phyloP scores from a whole-genome alignment of 2,113 vertebrate species.

The Pelmatolapia mariae region DNA sequence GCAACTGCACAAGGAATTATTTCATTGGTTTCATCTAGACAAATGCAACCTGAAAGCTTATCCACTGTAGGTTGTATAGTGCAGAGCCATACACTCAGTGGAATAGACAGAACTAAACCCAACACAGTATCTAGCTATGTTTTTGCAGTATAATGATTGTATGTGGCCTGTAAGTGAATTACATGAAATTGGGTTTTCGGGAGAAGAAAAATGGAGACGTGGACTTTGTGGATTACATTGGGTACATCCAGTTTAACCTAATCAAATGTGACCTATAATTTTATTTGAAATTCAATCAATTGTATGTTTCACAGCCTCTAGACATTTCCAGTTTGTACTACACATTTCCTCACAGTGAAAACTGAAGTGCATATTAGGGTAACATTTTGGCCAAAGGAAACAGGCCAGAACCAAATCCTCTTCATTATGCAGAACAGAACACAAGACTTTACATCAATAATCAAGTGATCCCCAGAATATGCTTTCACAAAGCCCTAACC shows the following conservation, averaged over 20 bases:
- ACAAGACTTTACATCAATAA: background rate
- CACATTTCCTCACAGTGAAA: background rate
- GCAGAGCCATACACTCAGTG: background rate
- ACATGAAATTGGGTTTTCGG: background rate
- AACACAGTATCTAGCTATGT: background rate
- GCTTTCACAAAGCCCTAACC: background rate
- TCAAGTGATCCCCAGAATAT: background rate
- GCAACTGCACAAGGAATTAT: background rate
- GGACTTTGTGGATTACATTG: background rate
- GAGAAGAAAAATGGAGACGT: background rate
- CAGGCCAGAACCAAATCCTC: background rate
- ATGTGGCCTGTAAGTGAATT: background rate
- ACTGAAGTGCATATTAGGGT: background rate
- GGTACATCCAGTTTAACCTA: background rate
- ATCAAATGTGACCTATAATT: conserved; percentile 31
- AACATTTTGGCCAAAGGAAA: background rate
- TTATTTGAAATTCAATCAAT: conserved; percentile 7
- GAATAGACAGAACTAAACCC: background rate
- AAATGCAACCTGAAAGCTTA: background rate
- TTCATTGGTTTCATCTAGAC: background rate
- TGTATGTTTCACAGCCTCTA: background rate
- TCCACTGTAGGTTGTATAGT: background rate
- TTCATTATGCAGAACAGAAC: background rate
- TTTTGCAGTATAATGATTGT: background rate
- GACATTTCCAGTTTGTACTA: background rate